phyloP scores from a whole-genome alignment of 2,113 vertebrate species.

The Xenopus borealis region DNA sequence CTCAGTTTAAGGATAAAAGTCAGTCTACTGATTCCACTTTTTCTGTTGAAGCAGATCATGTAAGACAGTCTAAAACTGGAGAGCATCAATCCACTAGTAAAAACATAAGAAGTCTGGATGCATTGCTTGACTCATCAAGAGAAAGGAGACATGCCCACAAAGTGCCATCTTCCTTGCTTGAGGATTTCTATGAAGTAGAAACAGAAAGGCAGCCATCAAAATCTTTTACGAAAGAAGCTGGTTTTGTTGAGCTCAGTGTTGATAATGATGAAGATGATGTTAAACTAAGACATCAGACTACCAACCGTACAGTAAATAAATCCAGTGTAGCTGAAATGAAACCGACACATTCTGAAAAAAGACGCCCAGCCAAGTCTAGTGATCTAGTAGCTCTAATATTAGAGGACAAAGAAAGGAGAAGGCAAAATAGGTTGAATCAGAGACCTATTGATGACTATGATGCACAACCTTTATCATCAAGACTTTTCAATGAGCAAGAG shows the following conservation, averaged over 20 bases:
- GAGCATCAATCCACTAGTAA: neutral
- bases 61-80: too few relatives aligned
- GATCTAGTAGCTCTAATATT: slow-evolving; percentile 43
- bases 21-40: neutral
- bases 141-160: neutral
- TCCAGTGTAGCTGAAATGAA: slow-evolving; percentile 24
- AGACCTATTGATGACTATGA: neutral
- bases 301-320: accelerated
- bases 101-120: slow-evolving; percentile 4
- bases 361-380: slow-evolving; percentile 28
- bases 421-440: neutral
- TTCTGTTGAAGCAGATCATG: neutral
- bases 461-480: neutral
- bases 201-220: neutral
- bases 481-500: neutral
- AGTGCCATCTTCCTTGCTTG: neutral
- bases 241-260: slow-evolving; percentile 7
- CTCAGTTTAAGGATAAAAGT: neutral
- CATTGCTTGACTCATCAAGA: neutral
- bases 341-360: slow-evolving; percentile 55
- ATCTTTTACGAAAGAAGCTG: neutral
- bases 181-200: neutral
- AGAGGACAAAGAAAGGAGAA: slow-evolving; percentile 49
- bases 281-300: neutral
- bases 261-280: slow-evolving; percentile 2